A percentile compares a stretch with the other conserved stretches of the same genome.
phyloP scores from a whole-genome alignment of 35 echinoderm and acorn worm species.

The Hemicentrotus pulcherrimus region DNA sequence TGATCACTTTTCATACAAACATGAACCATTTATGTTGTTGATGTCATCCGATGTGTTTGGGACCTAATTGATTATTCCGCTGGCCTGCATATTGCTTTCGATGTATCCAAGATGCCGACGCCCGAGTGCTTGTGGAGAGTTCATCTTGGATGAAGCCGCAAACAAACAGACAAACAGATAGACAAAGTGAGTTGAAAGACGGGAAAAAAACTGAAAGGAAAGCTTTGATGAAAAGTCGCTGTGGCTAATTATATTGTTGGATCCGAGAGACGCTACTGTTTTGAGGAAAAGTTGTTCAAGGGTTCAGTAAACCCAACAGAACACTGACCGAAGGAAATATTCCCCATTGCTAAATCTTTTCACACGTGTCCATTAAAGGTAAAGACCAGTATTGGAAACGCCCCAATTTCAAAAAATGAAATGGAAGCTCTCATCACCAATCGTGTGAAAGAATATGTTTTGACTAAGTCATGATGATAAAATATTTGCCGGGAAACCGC shows the following conservation, averaged over 20 bases:
- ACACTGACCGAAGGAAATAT: too few species aligned
- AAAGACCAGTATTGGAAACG: too few species aligned
- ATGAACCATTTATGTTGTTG: neutral
- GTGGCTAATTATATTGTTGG: neutral
- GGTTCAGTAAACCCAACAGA: too few species aligned
- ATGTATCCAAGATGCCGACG: neutral
- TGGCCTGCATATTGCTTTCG: neutral
- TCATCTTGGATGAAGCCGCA: neutral
- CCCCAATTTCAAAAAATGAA: too few species aligned
- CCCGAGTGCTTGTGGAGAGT: neutral
- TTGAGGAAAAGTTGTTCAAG: too few species aligned
- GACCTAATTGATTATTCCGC: neutral
- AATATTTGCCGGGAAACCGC: too few species aligned
- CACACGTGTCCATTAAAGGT: too few species aligned
- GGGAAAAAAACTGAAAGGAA: neutral
- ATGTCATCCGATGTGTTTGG: neutral
- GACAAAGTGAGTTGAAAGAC: neutral
- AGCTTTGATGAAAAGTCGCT: neutral
- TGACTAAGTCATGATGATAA: too few species aligned
- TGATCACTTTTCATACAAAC: neutral
- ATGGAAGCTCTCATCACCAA: too few species aligned
- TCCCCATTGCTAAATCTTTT: too few species aligned
- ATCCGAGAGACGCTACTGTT: too few species aligned
- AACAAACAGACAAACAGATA: neutral
- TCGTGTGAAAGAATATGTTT: too few species aligned